Evolutionary conservation across 2,113 vertebrate species (phyloP).

Genomic region (Protobothrops flavoviridis): DNA sequence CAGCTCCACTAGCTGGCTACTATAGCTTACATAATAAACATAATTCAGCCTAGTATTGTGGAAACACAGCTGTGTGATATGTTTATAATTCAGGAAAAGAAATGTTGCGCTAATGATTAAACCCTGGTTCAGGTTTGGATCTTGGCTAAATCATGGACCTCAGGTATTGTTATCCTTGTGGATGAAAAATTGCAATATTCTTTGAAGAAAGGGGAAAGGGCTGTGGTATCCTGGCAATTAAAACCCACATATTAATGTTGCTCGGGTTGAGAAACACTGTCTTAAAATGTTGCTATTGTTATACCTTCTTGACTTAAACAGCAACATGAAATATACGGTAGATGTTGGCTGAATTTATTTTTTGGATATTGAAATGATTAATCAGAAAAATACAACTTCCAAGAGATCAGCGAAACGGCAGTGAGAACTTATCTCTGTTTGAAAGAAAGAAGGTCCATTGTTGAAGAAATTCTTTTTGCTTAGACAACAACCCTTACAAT

Average conservation of each 20-base stretch:
- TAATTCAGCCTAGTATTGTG: neutral
- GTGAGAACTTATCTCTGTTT: neutral
- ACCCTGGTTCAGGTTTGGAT: neutral
- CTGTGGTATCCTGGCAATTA: neutral
- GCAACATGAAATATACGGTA: neutral
- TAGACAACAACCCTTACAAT: neutral
- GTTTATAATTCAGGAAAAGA: neutral
- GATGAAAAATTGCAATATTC: neutral
- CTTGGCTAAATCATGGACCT: neutral
- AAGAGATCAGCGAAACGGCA: neutral
- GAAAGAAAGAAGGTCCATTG: neutral
- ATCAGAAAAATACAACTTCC: neutral
- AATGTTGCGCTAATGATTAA: neutral
- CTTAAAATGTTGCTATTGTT: neutral
- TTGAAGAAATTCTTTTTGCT: neutral
- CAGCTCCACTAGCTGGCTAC: neutral
- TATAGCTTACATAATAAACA: neutral
- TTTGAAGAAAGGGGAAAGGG: neutral
- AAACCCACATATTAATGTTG: neutral
- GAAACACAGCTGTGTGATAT: neutral
- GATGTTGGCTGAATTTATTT: neutral
- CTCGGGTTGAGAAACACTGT: neutral
- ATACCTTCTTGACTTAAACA: neutral
- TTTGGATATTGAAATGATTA: neutral
- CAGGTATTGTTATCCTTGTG: neutral